Evolutionary conservation across 2,113 vertebrate genomes (phyloP).

Genomic region (Thryonomys swinderianus): DNA sequence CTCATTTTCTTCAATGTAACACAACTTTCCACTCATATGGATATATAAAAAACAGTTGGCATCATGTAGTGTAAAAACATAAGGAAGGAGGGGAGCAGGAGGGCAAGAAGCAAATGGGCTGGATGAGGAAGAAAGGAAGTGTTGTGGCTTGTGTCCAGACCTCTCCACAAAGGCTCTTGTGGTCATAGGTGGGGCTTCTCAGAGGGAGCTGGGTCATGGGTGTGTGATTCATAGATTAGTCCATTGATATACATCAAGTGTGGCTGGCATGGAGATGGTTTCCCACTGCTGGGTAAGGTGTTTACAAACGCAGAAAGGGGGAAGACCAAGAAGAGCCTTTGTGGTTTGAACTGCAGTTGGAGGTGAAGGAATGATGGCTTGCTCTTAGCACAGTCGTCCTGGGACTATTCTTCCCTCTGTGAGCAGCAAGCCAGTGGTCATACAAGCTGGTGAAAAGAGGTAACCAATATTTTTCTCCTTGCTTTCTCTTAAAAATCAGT

Average conservation of each 20-base stretch:
- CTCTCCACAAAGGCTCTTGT: background rate
- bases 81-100: background rate
- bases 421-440: background rate
- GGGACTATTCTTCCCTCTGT: background rate
- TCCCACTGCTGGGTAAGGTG: background rate
- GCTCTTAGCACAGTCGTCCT: background rate
- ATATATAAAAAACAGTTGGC: background rate
- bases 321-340: background rate
- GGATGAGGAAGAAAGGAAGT: background rate
- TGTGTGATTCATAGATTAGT: background rate
- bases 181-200: background rate
- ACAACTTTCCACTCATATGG: constrained; percentile 56
- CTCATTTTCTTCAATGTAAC: constrained; percentile 65
- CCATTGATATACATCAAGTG: background rate
- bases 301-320: background rate
- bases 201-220: background rate
- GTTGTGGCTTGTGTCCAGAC: background rate
- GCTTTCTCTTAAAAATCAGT: background rate
- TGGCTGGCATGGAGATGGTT: too few relatives aligned
- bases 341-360: background rate
- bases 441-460: background rate
- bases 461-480: background rate
- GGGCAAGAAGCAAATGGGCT: background rate
- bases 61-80: background rate
- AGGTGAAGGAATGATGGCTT: background rate